These are phyloP conservation scores for Halisarca cf. caerulea DNA, from an alignment of 37 sponge, comb jelly and placozoan species.

Conservation along the genomic window DNA sequence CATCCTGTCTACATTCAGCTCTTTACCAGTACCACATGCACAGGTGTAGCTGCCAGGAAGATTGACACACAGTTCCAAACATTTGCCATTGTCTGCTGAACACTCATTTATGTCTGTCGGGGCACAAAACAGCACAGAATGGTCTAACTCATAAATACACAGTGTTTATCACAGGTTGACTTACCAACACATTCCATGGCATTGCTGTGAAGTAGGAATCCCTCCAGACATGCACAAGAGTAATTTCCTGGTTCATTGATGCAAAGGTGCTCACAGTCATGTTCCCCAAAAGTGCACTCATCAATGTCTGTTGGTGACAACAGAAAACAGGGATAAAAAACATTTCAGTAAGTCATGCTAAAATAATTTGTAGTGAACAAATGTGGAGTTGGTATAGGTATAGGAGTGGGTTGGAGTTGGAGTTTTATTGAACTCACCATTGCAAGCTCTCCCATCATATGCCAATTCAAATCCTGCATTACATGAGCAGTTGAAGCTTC, in stretches of 20 bases:
- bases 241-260: not conserved
- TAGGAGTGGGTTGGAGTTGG: too few species aligned
- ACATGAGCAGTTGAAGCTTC: not conserved
- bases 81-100: not conserved
- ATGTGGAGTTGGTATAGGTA: too few species aligned
- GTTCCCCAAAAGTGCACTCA: not conserved
- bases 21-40: too few species aligned
- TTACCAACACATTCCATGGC: too few species aligned
- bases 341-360: not conserved
- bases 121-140: not conserved
- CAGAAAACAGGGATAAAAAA: not conserved
- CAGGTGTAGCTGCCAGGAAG: not conserved
- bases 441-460: not conserved
- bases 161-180: too few species aligned
- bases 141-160: too few species aligned
- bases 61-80: not conserved
- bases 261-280: not conserved
- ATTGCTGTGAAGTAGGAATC: not conserved
- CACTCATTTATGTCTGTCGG: not conserved
- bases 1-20: too few species aligned
- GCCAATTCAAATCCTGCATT: not conserved
- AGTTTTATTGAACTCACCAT: not conserved
- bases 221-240: not conserved
- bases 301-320: not conserved
- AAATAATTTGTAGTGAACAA: too few species aligned